These are phyloP conservation scores for Erebia aethiops DNA, from an alignment of 2,888 invertebrate genomes.

Conservation along the genomic window DNA sequence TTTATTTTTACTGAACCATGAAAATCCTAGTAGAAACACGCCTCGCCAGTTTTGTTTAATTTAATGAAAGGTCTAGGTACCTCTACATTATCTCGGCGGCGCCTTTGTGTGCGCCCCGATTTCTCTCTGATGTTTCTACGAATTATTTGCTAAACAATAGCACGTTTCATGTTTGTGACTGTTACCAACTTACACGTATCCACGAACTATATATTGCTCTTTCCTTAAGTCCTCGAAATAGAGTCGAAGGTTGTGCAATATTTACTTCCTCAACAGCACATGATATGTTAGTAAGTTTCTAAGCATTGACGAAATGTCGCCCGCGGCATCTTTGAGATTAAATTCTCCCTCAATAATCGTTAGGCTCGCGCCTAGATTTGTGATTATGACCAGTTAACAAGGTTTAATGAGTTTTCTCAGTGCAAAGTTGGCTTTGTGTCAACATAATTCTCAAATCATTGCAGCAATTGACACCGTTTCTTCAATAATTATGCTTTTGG, in stretches of 20 bases:
- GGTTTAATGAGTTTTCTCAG: conserved; percentile 43
- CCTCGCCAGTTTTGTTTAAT: conserved; percentile 25
- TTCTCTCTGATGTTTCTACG: conserved; percentile 72
- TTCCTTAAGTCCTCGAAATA: conserved; percentile 43
- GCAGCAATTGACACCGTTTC: conserved; percentile 19
- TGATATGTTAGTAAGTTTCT: conserved; percentile 53
- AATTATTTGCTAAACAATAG: conserved; percentile 81
- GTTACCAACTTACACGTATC: conserved; percentile 48
- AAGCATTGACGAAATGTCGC: conserved; percentile 69
- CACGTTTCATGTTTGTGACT: conserved; percentile 65
- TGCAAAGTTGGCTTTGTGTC: conserved; percentile 22
- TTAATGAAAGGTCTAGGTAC: conserved; percentile 45
- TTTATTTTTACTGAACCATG: not conserved
- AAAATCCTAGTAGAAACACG: conserved; percentile 1
- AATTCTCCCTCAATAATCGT: conserved; percentile 71
- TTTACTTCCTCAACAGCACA: conserved; percentile 22
- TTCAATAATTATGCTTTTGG: not conserved
- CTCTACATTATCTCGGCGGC: conserved; percentile 60
- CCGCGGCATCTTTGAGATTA: conserved; percentile 77
- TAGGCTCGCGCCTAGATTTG: conserved; percentile 71
- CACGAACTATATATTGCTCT: conserved; percentile 26
- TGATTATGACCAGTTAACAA: conserved; percentile 60
- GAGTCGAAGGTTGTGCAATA: conserved; percentile 45
- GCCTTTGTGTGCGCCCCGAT: conserved; percentile 69
- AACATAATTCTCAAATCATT: conserved; percentile 25